These are phyloP conservation scores for Apamea anceps DNA, from an alignment of 2,888 invertebrate species.

Conservation along the genomic window DNA sequence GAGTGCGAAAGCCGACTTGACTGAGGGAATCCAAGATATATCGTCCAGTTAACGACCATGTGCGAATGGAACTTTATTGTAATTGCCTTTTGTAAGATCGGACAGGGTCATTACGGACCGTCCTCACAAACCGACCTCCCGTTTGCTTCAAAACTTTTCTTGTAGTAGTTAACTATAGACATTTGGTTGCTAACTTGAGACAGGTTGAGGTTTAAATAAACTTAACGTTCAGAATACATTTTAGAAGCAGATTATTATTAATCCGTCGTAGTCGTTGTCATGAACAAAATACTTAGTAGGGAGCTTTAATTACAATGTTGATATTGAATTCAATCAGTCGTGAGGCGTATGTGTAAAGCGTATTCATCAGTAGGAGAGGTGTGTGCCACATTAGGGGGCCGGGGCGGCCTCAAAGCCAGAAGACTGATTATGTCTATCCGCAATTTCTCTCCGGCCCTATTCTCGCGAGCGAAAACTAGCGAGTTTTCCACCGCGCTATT, in stretches of 20 bases:
- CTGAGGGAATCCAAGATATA: conserved; percentile 88
- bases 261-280: conserved; percentile 32
- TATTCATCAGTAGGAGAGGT: conserved; percentile 88
- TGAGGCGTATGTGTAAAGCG: conserved; percentile 81
- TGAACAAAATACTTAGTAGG: conserved; percentile 46
- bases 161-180: conserved; percentile 75
- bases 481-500: conserved; percentile 90
- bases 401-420: conserved; percentile 90
- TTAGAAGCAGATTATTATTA: conserved; percentile 41
- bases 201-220: conserved; percentile 71
- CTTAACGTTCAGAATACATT: conserved; percentile 39
- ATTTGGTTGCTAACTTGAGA: conserved; percentile 68
- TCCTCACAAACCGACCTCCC: conserved; percentile 84
- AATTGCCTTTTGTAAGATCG: conserved; percentile 90
- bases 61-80: conserved; percentile 90
- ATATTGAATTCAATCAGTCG: conserved; percentile 78
- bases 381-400: conserved; percentile 87
- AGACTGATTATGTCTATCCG: conserved; percentile 91
- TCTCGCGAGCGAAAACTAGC: conserved; percentile 90
- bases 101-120: conserved; percentile 88
- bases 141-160: conserved; percentile 84
- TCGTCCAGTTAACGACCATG: conserved; percentile 90
- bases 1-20: conserved; percentile 80
- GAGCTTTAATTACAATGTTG: conserved; percentile 72
- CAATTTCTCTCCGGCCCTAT: conserved; percentile 90